Evolutionary conservation across 2,797 vertebrate species (phyloP).

Genomic region (Eulemur coronatus): DNA sequence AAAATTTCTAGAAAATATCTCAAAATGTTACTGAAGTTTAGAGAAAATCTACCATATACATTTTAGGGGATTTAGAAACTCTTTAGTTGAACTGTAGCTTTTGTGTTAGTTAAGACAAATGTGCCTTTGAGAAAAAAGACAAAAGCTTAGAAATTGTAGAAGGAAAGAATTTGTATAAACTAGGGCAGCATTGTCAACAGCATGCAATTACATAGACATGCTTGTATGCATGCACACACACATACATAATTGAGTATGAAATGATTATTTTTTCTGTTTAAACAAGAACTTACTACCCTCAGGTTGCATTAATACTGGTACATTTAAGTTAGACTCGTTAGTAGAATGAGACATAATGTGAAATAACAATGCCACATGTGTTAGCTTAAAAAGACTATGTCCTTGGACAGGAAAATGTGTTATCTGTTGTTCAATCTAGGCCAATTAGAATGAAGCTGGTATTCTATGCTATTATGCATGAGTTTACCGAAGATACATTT

Average conservation of each 20-base stretch:
- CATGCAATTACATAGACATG: not conserved
- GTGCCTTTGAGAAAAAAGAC: not conserved
- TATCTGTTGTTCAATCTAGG: not conserved
- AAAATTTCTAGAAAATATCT: not conserved
- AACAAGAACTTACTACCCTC: not conserved
- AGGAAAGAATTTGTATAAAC: not conserved
- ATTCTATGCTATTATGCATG: not conserved
- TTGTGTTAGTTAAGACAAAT: not conserved
- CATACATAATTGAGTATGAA: not conserved
- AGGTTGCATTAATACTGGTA: not conserved
- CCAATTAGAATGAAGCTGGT: not conserved
- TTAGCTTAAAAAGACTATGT: not conserved
- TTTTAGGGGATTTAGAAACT: constrained; percentile 1
- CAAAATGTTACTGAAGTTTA: not conserved
- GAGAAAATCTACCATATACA: not conserved
- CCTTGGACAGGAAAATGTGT: not conserved
- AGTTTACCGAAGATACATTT: not conserved
- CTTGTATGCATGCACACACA: not conserved
- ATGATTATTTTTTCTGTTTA: not conserved
- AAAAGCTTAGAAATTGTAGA: not conserved
- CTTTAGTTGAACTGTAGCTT: not conserved
- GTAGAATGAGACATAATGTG: not conserved
- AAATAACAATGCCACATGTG: not conserved
- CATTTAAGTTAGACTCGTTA: not conserved
- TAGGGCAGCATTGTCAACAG: not conserved